Conservation (phyloP, 2,888 invertebrate species). For the Protula sp. region DNA sequence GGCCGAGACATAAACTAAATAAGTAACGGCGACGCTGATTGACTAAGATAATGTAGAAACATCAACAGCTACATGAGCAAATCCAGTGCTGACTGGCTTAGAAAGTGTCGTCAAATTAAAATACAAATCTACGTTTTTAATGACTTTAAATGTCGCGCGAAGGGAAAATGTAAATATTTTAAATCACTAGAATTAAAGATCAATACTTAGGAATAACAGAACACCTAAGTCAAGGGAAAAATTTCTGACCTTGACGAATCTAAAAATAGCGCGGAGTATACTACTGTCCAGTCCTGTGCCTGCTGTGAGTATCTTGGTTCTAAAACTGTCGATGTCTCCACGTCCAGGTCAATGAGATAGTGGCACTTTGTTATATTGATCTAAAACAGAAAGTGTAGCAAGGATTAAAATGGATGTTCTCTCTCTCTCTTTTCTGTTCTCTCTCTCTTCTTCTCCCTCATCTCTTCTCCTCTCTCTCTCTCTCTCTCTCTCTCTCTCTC, state of each 20-base stretch:
- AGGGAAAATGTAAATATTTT: too few species aligned
- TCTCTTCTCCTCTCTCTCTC: too few species aligned
- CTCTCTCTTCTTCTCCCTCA: too few species aligned
- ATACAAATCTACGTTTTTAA: too few species aligned
- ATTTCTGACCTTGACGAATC: slow-evolving; percentile 62
- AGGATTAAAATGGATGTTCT: not conserved
- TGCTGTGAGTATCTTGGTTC: slow-evolving; percentile 76
- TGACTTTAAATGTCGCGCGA: not conserved
- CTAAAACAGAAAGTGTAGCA: slow-evolving; percentile 54
- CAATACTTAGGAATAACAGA: too few species aligned
- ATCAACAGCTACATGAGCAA: not conserved
- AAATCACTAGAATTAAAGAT: too few species aligned
- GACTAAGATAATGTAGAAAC: too few species aligned
- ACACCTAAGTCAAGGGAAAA: not conserved
- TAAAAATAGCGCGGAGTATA: slow-evolving; percentile 69
- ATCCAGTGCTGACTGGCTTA: not conserved
- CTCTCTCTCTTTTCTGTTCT: too few species aligned
- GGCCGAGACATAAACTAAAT: too few species aligned
- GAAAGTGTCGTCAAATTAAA: not conserved
- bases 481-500: too few species aligned
- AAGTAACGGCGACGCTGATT: too few species aligned
- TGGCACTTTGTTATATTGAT: slow-evolving; percentile 72
- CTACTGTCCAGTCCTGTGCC: slow-evolving; percentile 65
- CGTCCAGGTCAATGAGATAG: slow-evolving; percentile 78
- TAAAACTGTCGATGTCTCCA: slow-evolving; percentile 63